Percentiles rank a stretch among this genome's conserved stretches.
phyloP scores from a whole-genome alignment of 2,888 invertebrate genomes.

The Ptychoptera albimana region DNA sequence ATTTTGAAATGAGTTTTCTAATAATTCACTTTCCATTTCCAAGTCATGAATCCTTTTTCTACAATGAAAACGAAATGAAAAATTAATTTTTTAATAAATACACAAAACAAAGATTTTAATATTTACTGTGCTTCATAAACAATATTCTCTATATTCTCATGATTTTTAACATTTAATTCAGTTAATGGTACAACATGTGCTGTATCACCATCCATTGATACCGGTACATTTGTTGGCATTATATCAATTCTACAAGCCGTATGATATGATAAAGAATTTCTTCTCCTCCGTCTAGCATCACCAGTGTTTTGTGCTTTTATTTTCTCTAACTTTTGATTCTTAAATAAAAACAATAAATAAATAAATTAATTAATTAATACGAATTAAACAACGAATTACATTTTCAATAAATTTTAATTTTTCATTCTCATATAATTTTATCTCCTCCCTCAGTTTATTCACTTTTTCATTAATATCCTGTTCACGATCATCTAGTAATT shows the following conservation, averaged over 20 bases:
- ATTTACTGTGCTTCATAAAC: neutral
- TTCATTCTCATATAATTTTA: neutral
- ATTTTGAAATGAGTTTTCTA: conserved; percentile 22
- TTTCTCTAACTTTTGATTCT: too few relatives aligned
- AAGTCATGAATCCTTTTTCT: conserved; percentile 19
- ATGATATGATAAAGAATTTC: too few relatives aligned
- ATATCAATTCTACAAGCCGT: neutral
- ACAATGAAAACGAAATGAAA: neutral
- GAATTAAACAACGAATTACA: too few relatives aligned
- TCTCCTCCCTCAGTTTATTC: neutral
- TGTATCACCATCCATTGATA: neutral
- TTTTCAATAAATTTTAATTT: neutral
- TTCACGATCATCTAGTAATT: neutral
- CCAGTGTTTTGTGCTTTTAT: too few relatives aligned
- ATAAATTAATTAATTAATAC: neutral
- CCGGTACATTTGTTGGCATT: neutral
- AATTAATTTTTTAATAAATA: neutral
- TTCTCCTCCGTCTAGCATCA: too few relatives aligned
- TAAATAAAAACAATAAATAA: neutral
- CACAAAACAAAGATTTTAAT: neutral
- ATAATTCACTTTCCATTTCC: conserved; percentile 24
- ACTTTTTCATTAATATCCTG: neutral
- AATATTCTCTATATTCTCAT: neutral
- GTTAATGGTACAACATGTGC: neutral
- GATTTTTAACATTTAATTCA: neutral